A percentile compares a stretch with the other conserved stretches of the same genome.
Evolutionary conservation across 1,140 invertebrate species (phyloP).

Genomic region (Cotesia glomerata): DNA sequence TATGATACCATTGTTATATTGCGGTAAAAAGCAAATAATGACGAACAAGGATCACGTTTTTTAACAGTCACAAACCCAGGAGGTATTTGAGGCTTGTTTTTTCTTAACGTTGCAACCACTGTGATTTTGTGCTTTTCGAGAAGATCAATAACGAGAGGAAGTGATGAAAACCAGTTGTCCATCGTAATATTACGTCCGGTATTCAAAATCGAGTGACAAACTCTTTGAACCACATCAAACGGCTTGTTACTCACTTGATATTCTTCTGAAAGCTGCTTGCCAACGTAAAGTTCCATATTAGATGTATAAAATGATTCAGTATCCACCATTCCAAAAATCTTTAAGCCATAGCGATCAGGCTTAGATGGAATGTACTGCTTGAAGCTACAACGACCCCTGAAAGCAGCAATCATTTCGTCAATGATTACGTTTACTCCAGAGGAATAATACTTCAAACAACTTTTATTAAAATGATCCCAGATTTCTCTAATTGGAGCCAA

Average conservation of each 20-base stretch:
- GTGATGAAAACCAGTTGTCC: neutral
- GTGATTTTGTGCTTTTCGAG: neutral
- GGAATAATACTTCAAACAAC: constrained; percentile 60
- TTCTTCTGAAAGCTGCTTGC: neutral
- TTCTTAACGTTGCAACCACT: constrained; percentile 45
- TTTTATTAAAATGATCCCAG: constrained; percentile 62
- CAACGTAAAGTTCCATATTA: neutral
- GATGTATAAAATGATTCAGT: constrained; percentile 33
- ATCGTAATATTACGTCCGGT: neutral
- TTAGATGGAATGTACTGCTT: constrained; percentile 60
- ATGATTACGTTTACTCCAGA: constrained; percentile 45
- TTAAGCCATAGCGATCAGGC: constrained; percentile 55
- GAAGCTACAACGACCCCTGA: constrained; percentile 62
- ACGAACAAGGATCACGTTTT: neutral
- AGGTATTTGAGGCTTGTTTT: constrained; percentile 52
- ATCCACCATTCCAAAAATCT: constrained; percentile 44
- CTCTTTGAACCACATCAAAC: neutral
- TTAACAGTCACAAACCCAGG: constrained; percentile 30
- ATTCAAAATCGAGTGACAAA: neutral
- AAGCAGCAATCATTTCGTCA: constrained; percentile 62
- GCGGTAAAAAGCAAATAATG: neutral
- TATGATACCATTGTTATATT: neutral
- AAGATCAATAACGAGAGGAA: neutral
- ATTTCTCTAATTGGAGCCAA: constrained; percentile 62
- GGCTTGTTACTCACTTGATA: neutral